Conservation (phyloP, 2,888 invertebrate species). For the Melieria picta region DNA sequence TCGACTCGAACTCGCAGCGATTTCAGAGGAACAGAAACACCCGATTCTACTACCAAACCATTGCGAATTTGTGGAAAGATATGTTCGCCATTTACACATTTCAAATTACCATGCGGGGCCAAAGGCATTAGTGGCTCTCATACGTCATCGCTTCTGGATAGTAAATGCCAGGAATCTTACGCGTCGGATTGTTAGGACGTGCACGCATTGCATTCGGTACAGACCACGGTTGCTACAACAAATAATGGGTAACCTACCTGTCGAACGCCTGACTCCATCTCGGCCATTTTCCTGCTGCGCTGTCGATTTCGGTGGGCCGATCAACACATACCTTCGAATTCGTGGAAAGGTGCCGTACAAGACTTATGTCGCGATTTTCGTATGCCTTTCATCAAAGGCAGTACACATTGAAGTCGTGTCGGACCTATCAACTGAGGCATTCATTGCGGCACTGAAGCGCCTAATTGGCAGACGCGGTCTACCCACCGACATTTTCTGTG, state of each 20-base stretch:
- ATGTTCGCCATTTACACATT: slow-evolving; percentile 34
- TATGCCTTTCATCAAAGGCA: slow-evolving; percentile 34
- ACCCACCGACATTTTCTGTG: slow-evolving; percentile 30
- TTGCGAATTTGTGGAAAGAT: slow-evolving; percentile 25
- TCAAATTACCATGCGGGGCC: slow-evolving; percentile 39
- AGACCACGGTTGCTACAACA: slow-evolving; percentile 37
- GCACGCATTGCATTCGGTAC: slow-evolving; percentile 25
- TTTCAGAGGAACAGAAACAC: slow-evolving; percentile 24
- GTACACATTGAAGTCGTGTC: slow-evolving; percentile 31
- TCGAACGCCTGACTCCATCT: slow-evolving; percentile 9
- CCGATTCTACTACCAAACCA: slow-evolving; percentile 28
- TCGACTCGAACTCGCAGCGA: slow-evolving; percentile 23
- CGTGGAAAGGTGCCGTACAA: slow-evolving; percentile 35
- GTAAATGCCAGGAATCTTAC: slow-evolving; percentile 30
- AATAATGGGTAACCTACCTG: slow-evolving; percentile 31
- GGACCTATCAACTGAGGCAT: slow-evolving; percentile 32
- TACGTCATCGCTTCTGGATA: slow-evolving; percentile 37
- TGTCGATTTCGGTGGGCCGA: slow-evolving; percentile 3
- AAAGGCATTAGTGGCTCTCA: slow-evolving; percentile 33
- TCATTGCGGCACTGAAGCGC: slow-evolving; percentile 32
- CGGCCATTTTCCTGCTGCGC: slow-evolving; percentile 11
- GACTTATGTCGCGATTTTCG: slow-evolving; percentile 35
- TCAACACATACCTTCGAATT: slow-evolving; percentile 16
- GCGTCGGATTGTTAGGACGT: slow-evolving; percentile 26
- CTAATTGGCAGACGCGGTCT: slow-evolving; percentile 28